Evolutionary conservation across 2,113 vertebrate species (phyloP), one percentile per base, ranked within the genome.

Genomic region (Sander vitreus): DNA sequence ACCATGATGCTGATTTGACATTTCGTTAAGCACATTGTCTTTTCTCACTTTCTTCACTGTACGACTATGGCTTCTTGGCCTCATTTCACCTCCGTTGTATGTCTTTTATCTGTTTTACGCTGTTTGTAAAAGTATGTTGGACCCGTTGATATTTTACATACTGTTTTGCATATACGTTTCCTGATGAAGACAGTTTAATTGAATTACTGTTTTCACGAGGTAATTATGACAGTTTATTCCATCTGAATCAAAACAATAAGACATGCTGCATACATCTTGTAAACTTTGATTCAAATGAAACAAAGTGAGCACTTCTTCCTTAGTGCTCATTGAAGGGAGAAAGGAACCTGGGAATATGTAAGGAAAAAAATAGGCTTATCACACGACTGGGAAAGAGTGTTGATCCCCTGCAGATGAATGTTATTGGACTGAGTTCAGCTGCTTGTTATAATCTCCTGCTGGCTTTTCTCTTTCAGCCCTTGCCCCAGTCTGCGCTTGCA

Each of bases 371-470:
- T 21, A 48, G 51, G n/a, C 25, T 19, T 73, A 80, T 87, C 74
- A 70, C 63, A 60, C 11, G 45, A 62, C 50, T 19, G 25, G 27
- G 53, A 74, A 3, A 62, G 5, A 58, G 43, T 4, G 73, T 21
- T 80, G 80, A 85, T 85, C 71, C 68, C 36, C 18, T 23, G 39
- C 73, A 69, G 64, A 71, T 85, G 57, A 78, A 83, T 85, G 77
- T 85, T 85, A 45, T 30, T 66, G 62, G 82, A 58, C 57, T 48
- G 23, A 39, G 59, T 85, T 84, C 64, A 84, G 81, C 53, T 79
- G 65, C 68, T 79, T 72, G 71, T 72, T 72, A 88, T 89, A 90
- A 90, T 87, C 83, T 74, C 85, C 82, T 55, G 72, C 79, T 89
- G 84, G 21, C 60, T 78, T 81, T 57, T 84, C 53, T 64, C 43